A percentile compares a stretch with the other conserved stretches of the same genome.
Conservation (phyloP, 2,888 invertebrate genomes). For the Euplexia lucipara region DNA sequence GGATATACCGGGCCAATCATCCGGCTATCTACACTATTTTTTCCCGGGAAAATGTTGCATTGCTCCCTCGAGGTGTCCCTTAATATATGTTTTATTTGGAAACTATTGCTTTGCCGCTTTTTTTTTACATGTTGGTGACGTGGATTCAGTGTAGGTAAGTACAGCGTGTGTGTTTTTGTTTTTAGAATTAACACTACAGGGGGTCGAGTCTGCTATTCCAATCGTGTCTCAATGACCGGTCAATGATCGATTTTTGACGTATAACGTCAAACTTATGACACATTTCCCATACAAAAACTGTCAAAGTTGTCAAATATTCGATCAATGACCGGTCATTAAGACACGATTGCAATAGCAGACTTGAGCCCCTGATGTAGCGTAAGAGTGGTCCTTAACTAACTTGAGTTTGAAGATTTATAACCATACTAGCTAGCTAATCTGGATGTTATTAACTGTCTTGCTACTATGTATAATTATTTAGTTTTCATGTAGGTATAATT, state of each 20-base stretch:
- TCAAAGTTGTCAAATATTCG: no score
- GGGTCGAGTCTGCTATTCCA: no score
- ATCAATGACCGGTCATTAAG: no score
- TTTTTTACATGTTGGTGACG: slow-evolving; percentile 56
- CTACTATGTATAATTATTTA: no score
- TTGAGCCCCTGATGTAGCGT: not conserved
- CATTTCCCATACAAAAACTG: no score
- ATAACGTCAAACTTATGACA: no score
- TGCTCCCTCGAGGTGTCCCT: slow-evolving; percentile 70
- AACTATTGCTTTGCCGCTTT: slow-evolving; percentile 62
- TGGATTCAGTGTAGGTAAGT: slow-evolving; percentile 47
- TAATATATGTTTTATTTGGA: slow-evolving; percentile 84
- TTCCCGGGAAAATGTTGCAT: slow-evolving; percentile 82
- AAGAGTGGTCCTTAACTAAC: not conserved
- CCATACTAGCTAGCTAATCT: no score
- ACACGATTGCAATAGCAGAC: no score
- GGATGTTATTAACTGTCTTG: no score
- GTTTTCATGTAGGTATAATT: no score
- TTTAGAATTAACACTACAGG: not conserved
- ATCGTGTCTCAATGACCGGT: no score
- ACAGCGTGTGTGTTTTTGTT: slow-evolving; percentile 21
- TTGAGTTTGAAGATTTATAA: not conserved
- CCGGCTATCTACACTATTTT: slow-evolving; percentile 87
- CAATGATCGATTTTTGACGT: no score
- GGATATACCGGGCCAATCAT: slow-evolving; percentile 88